These are phyloP conservation scores for Acrocephalus scirpaceus DNA, from an alignment of 2,797 vertebrate species.

Conservation along the genomic window DNA sequence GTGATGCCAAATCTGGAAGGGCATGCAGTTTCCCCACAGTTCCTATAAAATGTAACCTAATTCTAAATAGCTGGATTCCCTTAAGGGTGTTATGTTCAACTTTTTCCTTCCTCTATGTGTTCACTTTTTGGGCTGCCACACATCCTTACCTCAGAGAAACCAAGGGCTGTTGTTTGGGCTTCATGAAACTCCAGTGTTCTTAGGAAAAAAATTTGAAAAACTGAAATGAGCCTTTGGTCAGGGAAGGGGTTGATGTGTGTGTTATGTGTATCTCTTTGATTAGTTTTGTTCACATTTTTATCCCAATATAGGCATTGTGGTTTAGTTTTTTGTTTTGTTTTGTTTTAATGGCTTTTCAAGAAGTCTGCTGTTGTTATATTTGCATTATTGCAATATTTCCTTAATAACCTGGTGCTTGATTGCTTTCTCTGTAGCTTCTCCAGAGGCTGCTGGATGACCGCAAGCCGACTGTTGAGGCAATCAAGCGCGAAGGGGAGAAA, in stretches of 20 bases:
- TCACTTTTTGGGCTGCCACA: background rate
- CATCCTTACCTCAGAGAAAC: background rate
- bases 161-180: background rate
- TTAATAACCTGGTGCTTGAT: background rate
- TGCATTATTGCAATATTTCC: background rate
- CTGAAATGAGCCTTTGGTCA: background rate
- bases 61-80: background rate
- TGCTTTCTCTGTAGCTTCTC: slow-evolving; percentile 84
- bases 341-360: background rate
- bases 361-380: background rate
- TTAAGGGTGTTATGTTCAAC: background rate
- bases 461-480: slow-evolving; percentile 91
- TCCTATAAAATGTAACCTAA: background rate
- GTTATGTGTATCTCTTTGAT: background rate
- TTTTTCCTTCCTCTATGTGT: background rate
- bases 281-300: background rate
- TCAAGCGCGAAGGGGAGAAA: slow-evolving; percentile 93
- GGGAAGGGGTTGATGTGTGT: background rate
- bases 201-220: background rate
- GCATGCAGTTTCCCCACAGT: background rate
- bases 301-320: background rate
- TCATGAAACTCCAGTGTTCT: background rate
- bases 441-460: slow-evolving; percentile 94
- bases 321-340: background rate
- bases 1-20: background rate